A percentile compares a stretch with the other conserved stretches of the same genome.
Conservation (phyloP, 2,113 vertebrate species). For the Mirounga angustirostris region DNA sequence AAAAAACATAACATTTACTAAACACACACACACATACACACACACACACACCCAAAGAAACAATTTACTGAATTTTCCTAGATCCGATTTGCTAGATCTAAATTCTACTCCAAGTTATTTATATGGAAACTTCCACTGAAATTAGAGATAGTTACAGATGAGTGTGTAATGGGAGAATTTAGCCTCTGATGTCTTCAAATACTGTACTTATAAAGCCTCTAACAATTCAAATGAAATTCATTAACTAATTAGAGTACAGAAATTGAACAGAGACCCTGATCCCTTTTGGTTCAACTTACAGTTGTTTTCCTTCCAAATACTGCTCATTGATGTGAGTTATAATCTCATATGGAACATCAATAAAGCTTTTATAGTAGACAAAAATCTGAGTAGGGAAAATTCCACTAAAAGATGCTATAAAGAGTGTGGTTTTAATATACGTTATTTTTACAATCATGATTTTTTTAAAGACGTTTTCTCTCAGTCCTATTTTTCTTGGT, state of each 20-base stretch:
- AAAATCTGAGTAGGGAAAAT: background rate
- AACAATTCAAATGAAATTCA: background rate
- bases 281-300: background rate
- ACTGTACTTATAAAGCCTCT: constrained; percentile 34
- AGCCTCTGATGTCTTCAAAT: constrained; percentile 4
- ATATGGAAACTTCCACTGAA: constrained; percentile 2
- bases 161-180: constrained; percentile 29
- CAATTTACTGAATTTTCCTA: background rate
- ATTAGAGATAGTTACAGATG: constrained; percentile 29
- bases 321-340: constrained; percentile 6
- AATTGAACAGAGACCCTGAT: background rate
- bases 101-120: constrained; percentile 8
- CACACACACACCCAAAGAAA: too few species aligned
- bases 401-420: background rate
- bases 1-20: background rate
- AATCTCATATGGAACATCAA: constrained; percentile 18
- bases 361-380: background rate
- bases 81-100: background rate
- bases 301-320: background rate
- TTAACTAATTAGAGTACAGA: constrained; percentile 30
- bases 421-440: background rate
- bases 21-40: too few species aligned
- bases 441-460: background rate
- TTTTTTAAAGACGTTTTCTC: background rate
- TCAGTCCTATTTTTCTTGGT: background rate